Evolutionary conservation across 2,888 invertebrate genomes (phyloP).

Genomic region (Noctua fimbriata): DNA sequence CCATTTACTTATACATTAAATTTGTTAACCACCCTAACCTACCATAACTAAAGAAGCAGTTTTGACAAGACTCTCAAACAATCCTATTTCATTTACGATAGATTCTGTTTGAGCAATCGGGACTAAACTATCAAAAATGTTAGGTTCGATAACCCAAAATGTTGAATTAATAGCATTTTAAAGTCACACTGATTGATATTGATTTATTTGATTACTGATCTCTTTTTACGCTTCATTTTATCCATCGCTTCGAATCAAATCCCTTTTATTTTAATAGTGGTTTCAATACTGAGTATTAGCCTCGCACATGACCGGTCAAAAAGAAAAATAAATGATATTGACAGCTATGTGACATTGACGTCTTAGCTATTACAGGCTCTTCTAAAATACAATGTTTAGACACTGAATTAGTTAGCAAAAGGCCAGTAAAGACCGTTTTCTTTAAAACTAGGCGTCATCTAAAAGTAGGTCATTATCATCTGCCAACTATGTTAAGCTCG

Average conservation of each 20-base stretch:
- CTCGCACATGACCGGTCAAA: background rate
- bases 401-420: background rate
- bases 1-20: background rate
- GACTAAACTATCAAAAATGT: background rate
- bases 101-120: background rate
- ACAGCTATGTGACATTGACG: background rate
- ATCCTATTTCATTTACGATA: background rate
- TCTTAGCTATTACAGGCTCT: background rate
- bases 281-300: background rate
- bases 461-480: background rate
- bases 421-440: background rate
- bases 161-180: slow-evolving; percentile 14
- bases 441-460: background rate
- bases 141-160: background rate
- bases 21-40: background rate
- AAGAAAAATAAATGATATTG: background rate
- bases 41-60: background rate
- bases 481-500: too few relatives aligned
- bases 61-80: background rate
- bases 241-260: slow-evolving; percentile 8
- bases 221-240: slow-evolving; percentile 15
- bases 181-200: slow-evolving; percentile 11
- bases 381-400: background rate
- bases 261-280: background rate
- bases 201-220: slow-evolving; percentile 1